Evolutionary conservation across 2,797 vertebrate species (phyloP), one percentile per base, ranked within the genome.

Genomic region (Forpus xanthops): DNA sequence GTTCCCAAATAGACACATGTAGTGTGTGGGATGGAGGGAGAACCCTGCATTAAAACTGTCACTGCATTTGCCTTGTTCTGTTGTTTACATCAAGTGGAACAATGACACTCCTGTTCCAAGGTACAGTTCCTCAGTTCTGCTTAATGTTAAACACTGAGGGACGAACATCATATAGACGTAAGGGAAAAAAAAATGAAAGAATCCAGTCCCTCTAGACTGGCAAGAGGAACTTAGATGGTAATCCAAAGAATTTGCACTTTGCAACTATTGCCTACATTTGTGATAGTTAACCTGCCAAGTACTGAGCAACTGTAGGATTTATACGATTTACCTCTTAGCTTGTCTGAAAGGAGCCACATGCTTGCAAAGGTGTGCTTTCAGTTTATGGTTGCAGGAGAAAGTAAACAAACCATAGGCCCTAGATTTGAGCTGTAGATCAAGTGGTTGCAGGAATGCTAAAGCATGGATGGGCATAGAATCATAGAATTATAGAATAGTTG

Each of bases 21-120:
- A 35, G 31, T 5, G 7, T 0, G 0, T 27, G 33, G 21, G 1
- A 4, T 5, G 17, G 45, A 76, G n/a, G 67, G 44, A 79, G 49
- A 53, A 2, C 41, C 7, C 52, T 77, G 73, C 19, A 2, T 31
- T 89, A 31, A 61, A 42, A 0, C 16, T 82, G 30, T 50, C 23
- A 8, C 25, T 45, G 35, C 50, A 60, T 85, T 87, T 90, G 44
- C 35, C 58, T 81, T 61, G 55, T 71, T 88, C 65, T 37, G 2
- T 44, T 67, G 18, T 93, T 94, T 70, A 49, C 55, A 17, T 30
- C 41, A 65, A 74, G 30, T 55, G 76, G 39, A 84, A 70, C 66
- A 94, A 49, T 23, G 74, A 39, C 61, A 31, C 23, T 81, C n/a
- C 44, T 61, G 60, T 79, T 85, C 71, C 77, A 77, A 84, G 61